These are phyloP conservation scores for Alectura lathami DNA, from an alignment of 2,113 vertebrate species.

Conservation along the genomic window DNA sequence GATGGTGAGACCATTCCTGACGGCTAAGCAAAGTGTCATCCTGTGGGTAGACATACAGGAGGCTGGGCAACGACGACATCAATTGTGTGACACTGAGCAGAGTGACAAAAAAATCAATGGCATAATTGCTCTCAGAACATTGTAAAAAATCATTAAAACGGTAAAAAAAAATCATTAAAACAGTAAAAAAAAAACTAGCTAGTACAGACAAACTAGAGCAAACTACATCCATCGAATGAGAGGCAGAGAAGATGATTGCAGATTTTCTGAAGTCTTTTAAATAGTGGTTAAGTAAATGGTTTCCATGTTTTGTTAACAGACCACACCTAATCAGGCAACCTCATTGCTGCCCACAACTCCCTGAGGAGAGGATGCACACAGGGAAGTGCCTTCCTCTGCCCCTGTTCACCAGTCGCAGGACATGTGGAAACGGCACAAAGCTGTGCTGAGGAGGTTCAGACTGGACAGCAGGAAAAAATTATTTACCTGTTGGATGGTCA, in stretches of 20 bases:
- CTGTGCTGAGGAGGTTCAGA: too few relatives aligned
- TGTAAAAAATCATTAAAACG: neutral
- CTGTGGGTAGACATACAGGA: fast-evolving
- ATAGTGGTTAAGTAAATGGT: neutral
- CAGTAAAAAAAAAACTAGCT: too few relatives aligned
- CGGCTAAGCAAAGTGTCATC: neutral
- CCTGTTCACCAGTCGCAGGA: too few relatives aligned
- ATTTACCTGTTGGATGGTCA: neutral
- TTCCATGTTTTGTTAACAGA: neutral
- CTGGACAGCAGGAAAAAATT: neutral
- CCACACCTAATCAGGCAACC: neutral
- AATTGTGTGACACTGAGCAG: neutral
- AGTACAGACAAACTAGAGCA: neutral
- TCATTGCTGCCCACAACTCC: too few relatives aligned
- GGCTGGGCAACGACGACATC: neutral
- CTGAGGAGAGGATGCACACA: too few relatives aligned
- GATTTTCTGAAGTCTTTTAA: neutral
- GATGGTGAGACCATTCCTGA: neutral
- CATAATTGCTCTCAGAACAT: neutral
- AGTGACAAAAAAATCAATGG: neutral
- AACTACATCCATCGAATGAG: neutral
- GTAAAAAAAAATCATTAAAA: too few relatives aligned
- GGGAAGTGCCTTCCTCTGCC: too few relatives aligned
- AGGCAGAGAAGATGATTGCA: neutral
- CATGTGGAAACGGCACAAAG: too few relatives aligned